A percentile compares a stretch with the other conserved stretches of the same genome.
phyloP scores from a whole-genome alignment of 1,140 invertebrate genomes.

The Calliopsis andreniformis region DNA sequence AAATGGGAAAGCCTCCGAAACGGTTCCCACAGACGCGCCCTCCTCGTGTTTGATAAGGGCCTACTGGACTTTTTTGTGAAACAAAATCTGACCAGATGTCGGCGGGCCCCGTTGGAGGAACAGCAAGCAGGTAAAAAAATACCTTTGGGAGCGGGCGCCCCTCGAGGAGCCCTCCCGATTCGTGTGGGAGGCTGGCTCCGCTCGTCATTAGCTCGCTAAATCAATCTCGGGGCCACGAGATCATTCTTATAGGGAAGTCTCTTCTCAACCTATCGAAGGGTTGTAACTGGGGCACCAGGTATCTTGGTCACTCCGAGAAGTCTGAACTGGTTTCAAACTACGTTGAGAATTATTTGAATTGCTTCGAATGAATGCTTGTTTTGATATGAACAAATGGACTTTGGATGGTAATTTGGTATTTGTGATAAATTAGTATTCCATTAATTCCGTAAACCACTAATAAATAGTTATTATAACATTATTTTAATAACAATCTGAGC shows the following conservation, averaged over 20 bases:
- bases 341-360: too few relatives aligned
- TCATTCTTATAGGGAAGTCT: constrained; percentile 55
- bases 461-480: too few relatives aligned
- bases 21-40: constrained; percentile 62
- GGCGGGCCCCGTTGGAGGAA: constrained; percentile 48
- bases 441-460: too few relatives aligned
- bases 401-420: too few relatives aligned
- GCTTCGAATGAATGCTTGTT: too few relatives aligned
- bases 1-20: constrained; percentile 30
- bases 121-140: constrained; percentile 74
- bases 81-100: constrained; percentile 80
- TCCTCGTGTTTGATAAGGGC: constrained; percentile 75
- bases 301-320: constrained; percentile 10
- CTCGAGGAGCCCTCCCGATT: constrained; percentile 44
- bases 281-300: constrained; percentile 53
- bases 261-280: constrained; percentile 15
- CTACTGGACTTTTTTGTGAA: constrained; percentile 72
- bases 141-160: constrained; percentile 54
- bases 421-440: too few relatives aligned
- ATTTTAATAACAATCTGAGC: too few relatives aligned
- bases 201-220: constrained; percentile 75
- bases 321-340: not conserved
- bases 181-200: constrained; percentile 65
- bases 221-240: constrained; percentile 67
- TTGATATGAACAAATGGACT: too few relatives aligned